Evolutionary conservation across 2,888 invertebrate species (phyloP), one percentile per base, ranked within the genome.

Genomic region (Eupelmus urozonus): DNA sequence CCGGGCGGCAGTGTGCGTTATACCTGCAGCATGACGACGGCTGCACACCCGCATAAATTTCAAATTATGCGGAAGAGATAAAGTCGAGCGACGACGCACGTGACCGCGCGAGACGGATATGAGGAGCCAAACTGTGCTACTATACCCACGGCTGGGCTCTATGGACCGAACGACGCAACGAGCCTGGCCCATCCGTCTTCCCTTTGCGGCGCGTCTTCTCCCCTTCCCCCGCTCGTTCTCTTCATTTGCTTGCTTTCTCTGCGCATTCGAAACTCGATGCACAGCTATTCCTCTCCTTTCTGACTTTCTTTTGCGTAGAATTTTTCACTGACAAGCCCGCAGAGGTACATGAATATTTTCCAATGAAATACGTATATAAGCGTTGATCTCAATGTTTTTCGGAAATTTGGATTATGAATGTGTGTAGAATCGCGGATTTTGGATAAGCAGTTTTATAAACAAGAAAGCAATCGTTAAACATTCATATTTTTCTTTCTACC

Each of bases 41-140:
- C 40, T 42, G 75, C 71, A 77, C 70, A 53, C 76, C 77, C 79
- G 81, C 83, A 84, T 84, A 84, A 86, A 85, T 85, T 84, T 82
- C 81, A 85, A 85, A 86, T 86, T 87, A 86, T 82, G 85, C 81
- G 85, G 86, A 86, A 86, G 86, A 85, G 86, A 86, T 86, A 86
- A 85, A 85, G 83, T 79, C 82, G 83, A 79, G 82, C 77, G 81
- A 51, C 40, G 69, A 51, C 40, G 69, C 79, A 72, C 76, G 76
- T 76, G 81, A 81, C 80, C 77, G 69, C 51, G 55, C 25, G 4
- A 42, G 20, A n/a, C 62, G 18, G 18, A 20, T 16, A 60, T 9
- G 34, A 3, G 49, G 49, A 16, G 27, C 65, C 23, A 27, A 20
- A 34, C 34, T 34, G 34, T 34, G 34, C 34, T 34, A 5, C 34